Conservation (phyloP, 92 coral and sea anemone genomes). For the Umimayanthus chanpuru region DNA sequence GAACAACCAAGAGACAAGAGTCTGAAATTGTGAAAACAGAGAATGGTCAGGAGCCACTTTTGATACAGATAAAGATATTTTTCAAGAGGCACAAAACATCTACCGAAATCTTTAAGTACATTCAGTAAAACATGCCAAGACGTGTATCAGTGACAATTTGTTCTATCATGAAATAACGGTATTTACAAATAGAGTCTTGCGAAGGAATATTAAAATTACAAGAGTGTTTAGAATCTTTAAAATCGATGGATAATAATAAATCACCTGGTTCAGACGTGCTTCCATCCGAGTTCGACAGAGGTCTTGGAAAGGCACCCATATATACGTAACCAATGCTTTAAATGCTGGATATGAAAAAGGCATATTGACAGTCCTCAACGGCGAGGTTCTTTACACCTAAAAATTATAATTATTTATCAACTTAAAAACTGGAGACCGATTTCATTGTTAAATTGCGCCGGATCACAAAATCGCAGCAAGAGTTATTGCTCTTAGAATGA, state of each 20-base stretch:
- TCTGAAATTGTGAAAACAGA: neutral
- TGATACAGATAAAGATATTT: neutral
- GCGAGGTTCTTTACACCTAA: neutral
- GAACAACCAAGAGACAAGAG: neutral
- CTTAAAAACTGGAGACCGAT: neutral
- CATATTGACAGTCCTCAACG: neutral
- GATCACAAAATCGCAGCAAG: too few species aligned
- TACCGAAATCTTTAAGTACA: neutral
- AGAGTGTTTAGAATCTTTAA: neutral
- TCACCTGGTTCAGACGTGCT: neutral
- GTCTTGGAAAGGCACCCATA: neutral
- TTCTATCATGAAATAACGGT: too few species aligned
- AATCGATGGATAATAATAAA: neutral
- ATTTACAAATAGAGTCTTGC: neutral
- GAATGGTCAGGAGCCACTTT: neutral
- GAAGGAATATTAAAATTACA: neutral
- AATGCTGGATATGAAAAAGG: neutral
- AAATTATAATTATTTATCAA: too few species aligned
- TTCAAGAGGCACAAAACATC: neutral
- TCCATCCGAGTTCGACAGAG: neutral
- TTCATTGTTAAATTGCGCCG: too few species aligned
- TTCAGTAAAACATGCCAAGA: too few species aligned
- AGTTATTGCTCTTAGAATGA: too few species aligned
- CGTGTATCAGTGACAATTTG: too few species aligned
- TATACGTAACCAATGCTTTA: neutral